These are phyloP conservation scores for Poicephalus gulielmi DNA, from an alignment of 2,113 vertebrate genomes.

Conservation along the genomic window DNA sequence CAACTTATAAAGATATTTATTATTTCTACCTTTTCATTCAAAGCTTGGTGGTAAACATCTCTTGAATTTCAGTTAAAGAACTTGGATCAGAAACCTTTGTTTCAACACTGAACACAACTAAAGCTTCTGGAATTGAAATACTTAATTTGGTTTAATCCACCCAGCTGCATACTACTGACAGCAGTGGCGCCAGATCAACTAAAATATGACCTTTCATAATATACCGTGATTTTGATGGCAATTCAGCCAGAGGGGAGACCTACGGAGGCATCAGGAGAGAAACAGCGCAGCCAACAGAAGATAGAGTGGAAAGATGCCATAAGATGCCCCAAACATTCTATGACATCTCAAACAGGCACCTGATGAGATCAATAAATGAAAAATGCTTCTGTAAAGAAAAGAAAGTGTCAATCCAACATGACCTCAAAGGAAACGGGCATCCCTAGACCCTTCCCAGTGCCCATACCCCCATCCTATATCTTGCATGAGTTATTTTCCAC, in stretches of 20 bases:
- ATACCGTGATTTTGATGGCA: neutral
- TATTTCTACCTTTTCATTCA: neutral
- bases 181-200: neutral
- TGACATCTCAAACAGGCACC: neutral
- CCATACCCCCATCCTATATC: neutral
- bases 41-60: neutral
- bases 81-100: neutral
- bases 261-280: neutral
- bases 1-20: neutral
- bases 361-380: neutral
- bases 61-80: neutral
- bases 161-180: neutral
- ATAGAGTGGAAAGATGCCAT: rapidly evolving
- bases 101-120: neutral
- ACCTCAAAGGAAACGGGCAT: neutral
- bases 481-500: neutral
- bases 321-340: neutral
- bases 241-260: neutral
- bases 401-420: neutral
- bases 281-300: neutral
- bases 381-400: neutral
- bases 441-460: neutral
- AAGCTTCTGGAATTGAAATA: neutral
- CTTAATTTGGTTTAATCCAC: neutral
- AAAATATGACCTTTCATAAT: neutral